phyloP scores from a whole-genome alignment of 1,140 invertebrate species.

The Stegodyphus mimosarum region DNA sequence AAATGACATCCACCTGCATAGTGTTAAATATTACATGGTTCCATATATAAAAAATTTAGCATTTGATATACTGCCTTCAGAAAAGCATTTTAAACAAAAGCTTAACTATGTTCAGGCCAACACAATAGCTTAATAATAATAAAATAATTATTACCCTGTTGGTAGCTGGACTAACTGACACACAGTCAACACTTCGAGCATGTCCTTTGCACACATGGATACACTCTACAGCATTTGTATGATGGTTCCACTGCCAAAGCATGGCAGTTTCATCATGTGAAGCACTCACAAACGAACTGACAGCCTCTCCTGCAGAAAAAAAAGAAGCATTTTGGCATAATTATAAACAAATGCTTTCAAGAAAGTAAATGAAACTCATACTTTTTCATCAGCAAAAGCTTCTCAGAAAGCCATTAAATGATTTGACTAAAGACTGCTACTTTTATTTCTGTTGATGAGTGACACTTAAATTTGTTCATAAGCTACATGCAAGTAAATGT shows the following conservation, averaged over 20 bases:
- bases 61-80: no score
- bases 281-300: slow-evolving; percentile 59
- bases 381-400: no score
- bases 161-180: slow-evolving; percentile 70
- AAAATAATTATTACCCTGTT: slow-evolving; percentile 31
- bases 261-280: slow-evolving; percentile 84
- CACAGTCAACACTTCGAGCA: slow-evolving; percentile 86
- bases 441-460: no score
- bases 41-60: no score
- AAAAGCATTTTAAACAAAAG: no score
- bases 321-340: not conserved
- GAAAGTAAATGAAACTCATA: not conserved
- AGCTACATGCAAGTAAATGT: no score
- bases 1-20: no score
- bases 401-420: no score
- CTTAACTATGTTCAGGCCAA: not conserved
- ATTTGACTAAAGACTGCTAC: no score
- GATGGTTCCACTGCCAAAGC: slow-evolving; percentile 86
- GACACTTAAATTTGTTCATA: no score
- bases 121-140: not conserved
- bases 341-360: not conserved
- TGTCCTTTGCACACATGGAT: slow-evolving; percentile 87
- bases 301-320: slow-evolving; percentile 23
- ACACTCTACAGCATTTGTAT: slow-evolving; percentile 81
- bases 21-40: no score